A percentile compares a stretch with the other conserved stretches of the same genome.
These are phyloP conservation scores for Colostygia pectinataria DNA, from an alignment of 2,888 invertebrate genomes.

Conservation along the genomic window DNA sequence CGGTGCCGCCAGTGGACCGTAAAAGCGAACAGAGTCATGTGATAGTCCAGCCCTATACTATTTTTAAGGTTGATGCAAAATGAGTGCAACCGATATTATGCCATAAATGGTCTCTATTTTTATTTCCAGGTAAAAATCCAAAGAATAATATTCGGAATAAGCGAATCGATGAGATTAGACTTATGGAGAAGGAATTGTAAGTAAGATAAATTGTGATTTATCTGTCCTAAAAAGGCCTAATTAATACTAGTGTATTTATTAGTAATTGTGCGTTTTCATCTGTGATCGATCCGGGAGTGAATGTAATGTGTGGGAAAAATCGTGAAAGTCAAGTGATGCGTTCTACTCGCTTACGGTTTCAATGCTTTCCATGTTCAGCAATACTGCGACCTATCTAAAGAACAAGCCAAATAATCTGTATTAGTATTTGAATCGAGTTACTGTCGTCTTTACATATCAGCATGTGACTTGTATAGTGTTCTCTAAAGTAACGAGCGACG, in stretches of 20 bases:
- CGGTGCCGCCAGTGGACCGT: too few species aligned
- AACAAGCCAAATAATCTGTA: slow-evolving; percentile 64
- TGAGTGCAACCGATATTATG: too few species aligned
- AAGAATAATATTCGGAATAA: slow-evolving; percentile 63
- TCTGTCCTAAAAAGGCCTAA: slow-evolving; percentile 82
- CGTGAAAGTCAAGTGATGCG: slow-evolving; percentile 40
- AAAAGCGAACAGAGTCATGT: too few species aligned
- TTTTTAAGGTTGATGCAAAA: too few species aligned
- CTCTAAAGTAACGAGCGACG: slow-evolving; percentile 61
- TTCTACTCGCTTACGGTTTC: slow-evolving; percentile 55
- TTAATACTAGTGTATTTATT: slow-evolving; percentile 79
- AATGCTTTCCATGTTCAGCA: slow-evolving; percentile 61
- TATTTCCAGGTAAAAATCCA: slow-evolving; percentile 64
- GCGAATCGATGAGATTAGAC: slow-evolving; percentile 48
- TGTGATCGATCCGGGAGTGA: slow-evolving; percentile 68
- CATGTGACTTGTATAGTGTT: slow-evolving; percentile 77
- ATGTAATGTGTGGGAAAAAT: slow-evolving; percentile 46
- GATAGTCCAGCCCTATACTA: too few species aligned
- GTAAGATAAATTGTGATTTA: slow-evolving; percentile 76
- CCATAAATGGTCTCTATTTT: not conserved
- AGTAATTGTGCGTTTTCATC: slow-evolving; percentile 69
- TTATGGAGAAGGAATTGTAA: slow-evolving; percentile 56
- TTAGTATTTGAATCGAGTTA: slow-evolving; percentile 74
- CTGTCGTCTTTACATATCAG: slow-evolving; percentile 80
- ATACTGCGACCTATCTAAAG: slow-evolving; percentile 34